Evolutionary conservation across 2,888 invertebrate genomes (phyloP), one percentile per base, ranked within the genome.

Genomic region (Danaus chrysippus): DNA sequence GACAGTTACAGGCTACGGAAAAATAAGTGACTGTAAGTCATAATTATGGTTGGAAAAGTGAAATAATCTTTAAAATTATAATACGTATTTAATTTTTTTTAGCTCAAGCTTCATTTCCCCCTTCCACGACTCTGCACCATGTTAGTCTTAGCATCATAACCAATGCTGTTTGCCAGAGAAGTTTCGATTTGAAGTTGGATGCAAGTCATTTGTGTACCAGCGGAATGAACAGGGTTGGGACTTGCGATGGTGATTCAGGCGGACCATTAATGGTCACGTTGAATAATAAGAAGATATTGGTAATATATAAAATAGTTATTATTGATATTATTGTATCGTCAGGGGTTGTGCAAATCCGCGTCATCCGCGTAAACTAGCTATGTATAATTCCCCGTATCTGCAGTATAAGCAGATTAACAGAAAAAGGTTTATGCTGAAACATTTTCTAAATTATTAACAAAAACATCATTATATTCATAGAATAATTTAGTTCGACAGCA

Each of bases 131-230:
- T 0, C 74, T 86, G 0, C 70, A 81, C 65, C 76, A 77, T 13
- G 72, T 76, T 0, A 63, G 76, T 0, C 71, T 85, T 9, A 72
- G 68, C 0, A 70, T 92, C 41, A 82, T 92, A 54, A 77, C 78
- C 1, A 91, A 92, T 65, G 58, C 70, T 0, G 76, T 73, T 1
- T 93, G 92, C 70, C 88, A 90, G 69, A 73, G 11, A 1, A 79
- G 79, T 58, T 91, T 84, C 70, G 74, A 81, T 1, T 74, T 87
- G 3, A 61, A 72, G 0, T 78, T 92, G 23, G 79, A 83, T 17
- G 73, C 72, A 10, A 84, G 82, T 57, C 90, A 92, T 67, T 70
- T 93, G 10, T 93, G 92, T 68, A 86, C 89, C 41, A 77, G 78
- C 17, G 92, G 92, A 0, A 62, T 70, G 0, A 77, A 78, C 0